Evolutionary conservation across 2,113 vertebrate species (phyloP).

Genomic region (Ctenomys sociabilis): DNA sequence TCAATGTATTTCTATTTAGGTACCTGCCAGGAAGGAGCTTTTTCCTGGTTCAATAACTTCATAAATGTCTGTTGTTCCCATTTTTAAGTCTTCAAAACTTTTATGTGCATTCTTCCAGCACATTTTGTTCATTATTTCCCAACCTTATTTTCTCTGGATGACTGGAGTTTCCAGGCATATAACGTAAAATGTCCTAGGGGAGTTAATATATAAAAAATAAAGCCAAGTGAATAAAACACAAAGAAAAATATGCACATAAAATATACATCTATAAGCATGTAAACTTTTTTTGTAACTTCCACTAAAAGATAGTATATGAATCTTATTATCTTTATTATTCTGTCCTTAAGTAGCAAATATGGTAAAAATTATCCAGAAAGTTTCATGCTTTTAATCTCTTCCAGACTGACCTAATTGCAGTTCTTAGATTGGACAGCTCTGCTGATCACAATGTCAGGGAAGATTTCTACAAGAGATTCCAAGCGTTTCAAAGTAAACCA

Average conservation of each 20-base stretch:
- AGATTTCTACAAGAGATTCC: slow-evolving; percentile 64
- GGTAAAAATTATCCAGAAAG: slow-evolving; percentile 70
- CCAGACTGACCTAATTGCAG: slow-evolving; percentile 81
- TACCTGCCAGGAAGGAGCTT: slow-evolving; percentile 66
- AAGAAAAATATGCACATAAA: slow-evolving; percentile 78
- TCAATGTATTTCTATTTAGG: slow-evolving; percentile 68
- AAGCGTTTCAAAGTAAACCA: slow-evolving; percentile 75
- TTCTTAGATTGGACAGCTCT: slow-evolving; percentile 74
- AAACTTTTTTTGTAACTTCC: slow-evolving; percentile 45
- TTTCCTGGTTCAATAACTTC: slow-evolving; percentile 80
- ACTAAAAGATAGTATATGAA: slow-evolving; percentile 68
- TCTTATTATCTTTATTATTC: slow-evolving; percentile 82
- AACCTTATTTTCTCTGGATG: slow-evolving; percentile 84
- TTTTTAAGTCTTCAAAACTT: slow-evolving; percentile 88
- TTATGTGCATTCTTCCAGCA: slow-evolving; percentile 89
- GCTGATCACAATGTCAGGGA: slow-evolving; percentile 81
- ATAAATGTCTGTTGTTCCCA: slow-evolving; percentile 88
- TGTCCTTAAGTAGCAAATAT: slow-evolving; percentile 74
- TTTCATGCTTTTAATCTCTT: slow-evolving; percentile 75
- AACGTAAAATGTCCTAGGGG: slow-evolving; percentile 88
- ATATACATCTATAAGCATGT: slow-evolving; percentile 61
- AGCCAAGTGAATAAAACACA: slow-evolving; percentile 86
- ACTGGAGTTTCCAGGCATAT: slow-evolving; percentile 87
- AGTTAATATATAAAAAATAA: slow-evolving; percentile 86
- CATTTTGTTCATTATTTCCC: slow-evolving; percentile 89